Conservation (phyloP, 1,140 invertebrate species). For the Anastatus disparis region DNA sequence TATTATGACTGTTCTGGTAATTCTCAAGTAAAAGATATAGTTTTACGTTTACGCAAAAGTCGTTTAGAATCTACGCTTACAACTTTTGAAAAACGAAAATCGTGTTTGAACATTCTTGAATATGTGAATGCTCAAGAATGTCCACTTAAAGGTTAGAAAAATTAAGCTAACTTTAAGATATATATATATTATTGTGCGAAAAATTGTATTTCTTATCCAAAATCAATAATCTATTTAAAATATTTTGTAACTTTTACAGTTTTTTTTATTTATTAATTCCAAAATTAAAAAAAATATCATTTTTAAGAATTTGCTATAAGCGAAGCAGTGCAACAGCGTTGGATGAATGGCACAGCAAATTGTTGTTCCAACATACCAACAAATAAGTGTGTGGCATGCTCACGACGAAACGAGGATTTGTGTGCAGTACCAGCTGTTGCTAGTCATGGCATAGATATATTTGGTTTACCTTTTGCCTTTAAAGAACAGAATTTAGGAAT, state of each 20-base stretch:
- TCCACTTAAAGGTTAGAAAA: neutral
- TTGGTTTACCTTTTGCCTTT: neutral
- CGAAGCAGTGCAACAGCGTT: conserved; percentile 45
- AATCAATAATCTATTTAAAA: too few relatives aligned
- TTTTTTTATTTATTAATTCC: too few relatives aligned
- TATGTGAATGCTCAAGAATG: conserved; percentile 38
- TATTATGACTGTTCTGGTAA: conserved; percentile 74
- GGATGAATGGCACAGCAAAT: conserved; percentile 60
- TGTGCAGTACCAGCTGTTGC: conserved; percentile 1
- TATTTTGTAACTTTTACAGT: too few relatives aligned
- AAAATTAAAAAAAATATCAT: too few relatives aligned
- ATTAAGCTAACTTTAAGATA: neutral
- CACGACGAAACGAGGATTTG: neutral
- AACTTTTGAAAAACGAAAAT: conserved; percentile 46
- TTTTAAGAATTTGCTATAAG: too few relatives aligned
- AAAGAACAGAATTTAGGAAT: neutral
- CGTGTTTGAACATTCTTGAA: conserved; percentile 48
- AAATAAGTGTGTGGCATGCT: conserved; percentile 59
- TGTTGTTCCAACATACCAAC: conserved; percentile 59
- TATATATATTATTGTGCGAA: neutral
- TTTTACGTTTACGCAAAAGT: conserved; percentile 47
- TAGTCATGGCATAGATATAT: conserved; percentile 7
- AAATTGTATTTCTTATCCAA: too few relatives aligned
- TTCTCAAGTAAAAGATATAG: conserved; percentile 62
- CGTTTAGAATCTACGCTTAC: conserved; percentile 41